These are phyloP conservation scores for Folsomia manolachei DNA, from an alignment of 2,888 invertebrate genomes.

Conservation along the genomic window DNA sequence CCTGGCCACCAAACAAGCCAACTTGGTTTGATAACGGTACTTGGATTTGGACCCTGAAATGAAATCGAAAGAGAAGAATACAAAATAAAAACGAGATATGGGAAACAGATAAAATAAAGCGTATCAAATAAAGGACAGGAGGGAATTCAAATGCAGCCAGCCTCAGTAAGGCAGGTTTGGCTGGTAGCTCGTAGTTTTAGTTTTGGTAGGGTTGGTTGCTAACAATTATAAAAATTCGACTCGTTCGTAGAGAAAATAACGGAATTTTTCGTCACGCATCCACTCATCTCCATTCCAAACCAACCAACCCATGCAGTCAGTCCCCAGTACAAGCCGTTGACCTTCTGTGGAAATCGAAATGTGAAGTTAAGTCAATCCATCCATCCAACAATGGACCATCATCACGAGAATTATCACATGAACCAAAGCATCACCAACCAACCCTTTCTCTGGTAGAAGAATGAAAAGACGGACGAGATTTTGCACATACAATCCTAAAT, in stretches of 20 bases:
- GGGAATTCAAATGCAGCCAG: not conserved
- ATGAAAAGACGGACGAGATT: no score
- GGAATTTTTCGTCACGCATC: conserved; percentile 39
- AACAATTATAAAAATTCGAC: conserved; percentile 40
- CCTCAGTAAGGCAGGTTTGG: no score
- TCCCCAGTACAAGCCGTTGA: conserved; percentile 48
- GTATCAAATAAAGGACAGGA: no score
- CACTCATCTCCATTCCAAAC: conserved; percentile 21
- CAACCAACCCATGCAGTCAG: no score
- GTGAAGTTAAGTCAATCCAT: conserved; percentile 6
- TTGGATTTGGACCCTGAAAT: conserved; percentile 24
- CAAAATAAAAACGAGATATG: no score
- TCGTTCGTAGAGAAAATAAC: conserved; percentile 30
- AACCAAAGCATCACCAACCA: not conserved
- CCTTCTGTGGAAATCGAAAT: conserved; percentile 51
- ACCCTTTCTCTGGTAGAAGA: no score
- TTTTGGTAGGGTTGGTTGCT: no score
- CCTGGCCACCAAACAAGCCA: no score
- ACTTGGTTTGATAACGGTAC: not conserved
- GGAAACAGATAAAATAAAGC: not conserved
- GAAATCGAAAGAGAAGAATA: conserved; percentile 29
- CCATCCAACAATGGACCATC: not conserved
- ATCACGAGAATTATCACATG: not conserved
- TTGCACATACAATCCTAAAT: no score
- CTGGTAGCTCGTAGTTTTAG: no score